Percentiles rank a stretch among this genome's conserved stretches.
Evolutionary conservation across 1,140 invertebrate species (phyloP).

Genomic region (Homarus americanus): DNA sequence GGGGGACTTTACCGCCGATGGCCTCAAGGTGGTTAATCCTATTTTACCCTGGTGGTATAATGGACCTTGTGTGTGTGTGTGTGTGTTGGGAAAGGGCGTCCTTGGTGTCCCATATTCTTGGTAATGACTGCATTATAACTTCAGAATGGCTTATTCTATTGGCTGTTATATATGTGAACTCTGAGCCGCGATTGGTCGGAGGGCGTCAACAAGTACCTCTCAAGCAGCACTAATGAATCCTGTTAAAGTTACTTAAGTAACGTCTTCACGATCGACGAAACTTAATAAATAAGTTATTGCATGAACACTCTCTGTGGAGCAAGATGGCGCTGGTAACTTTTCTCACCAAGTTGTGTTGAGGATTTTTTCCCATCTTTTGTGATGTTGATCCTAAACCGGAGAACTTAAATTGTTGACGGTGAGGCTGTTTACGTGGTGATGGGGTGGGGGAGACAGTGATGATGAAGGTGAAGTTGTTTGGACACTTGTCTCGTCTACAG

Average conservation of each 20-base stretch:
- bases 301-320: neutral
- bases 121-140: constrained; percentile 6
- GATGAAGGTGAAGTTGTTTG: neutral
- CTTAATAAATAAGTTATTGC: neutral
- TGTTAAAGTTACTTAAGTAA: neutral
- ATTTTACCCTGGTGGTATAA: neutral
- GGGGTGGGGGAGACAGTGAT: too few relatives aligned
- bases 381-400: neutral
- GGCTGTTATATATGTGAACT: neutral
- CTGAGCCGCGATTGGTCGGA: neutral
- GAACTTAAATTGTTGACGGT: too few relatives aligned
- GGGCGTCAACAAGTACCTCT: neutral
- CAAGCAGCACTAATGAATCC: neutral
- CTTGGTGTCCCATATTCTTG: neutral
- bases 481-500: neutral
- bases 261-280: neutral
- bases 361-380: neutral
- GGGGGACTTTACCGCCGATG: neutral
- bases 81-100: too few relatives aligned
- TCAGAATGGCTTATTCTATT: neutral
- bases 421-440: too few relatives aligned
- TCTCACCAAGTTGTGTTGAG: neutral
- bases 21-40: neutral
- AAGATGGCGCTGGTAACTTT: neutral
- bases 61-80: neutral